Evolutionary conservation across 2,797 vertebrate species (phyloP).

Genomic region (Microctenopoma lineatum): DNA sequence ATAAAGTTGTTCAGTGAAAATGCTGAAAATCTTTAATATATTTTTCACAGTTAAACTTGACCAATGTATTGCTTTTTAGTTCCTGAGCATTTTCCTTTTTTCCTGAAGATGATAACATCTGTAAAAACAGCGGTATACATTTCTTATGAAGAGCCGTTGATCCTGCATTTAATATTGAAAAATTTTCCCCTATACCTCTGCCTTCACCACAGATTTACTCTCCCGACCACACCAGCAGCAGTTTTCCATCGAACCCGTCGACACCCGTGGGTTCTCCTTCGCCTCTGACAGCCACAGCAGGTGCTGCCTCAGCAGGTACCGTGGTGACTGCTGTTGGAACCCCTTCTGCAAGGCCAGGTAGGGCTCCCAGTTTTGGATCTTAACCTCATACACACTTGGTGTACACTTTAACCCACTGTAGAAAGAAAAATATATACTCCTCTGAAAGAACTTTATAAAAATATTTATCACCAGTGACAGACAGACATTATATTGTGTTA

Average conservation of each 20-base stretch:
- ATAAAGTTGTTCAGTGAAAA: too few species aligned
- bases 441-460: conserved; percentile 16
- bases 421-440: neutral
- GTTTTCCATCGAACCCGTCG: conserved; percentile 98
- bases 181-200: conserved; percentile 47
- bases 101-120: conserved; percentile 56
- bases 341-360: conserved; percentile 80
- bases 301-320: conserved; percentile 76
- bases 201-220: conserved; percentile 92
- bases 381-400: conserved; percentile 26
- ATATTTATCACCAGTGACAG: neutral
- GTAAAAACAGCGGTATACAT: conserved; percentile 23
- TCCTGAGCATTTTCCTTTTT: conserved; percentile 67
- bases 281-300: conserved; percentile 90
- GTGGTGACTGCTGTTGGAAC: conserved; percentile 73
- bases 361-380: conserved; percentile 31
- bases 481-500: conserved; percentile 10
- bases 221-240: conserved; percentile 99
- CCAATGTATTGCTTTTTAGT: too few species aligned
- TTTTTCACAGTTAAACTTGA: too few species aligned
- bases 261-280: conserved; percentile 98
- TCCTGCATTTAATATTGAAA: conserved; percentile 39
- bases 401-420: neutral
- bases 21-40: too few species aligned
- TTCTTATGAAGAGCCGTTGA: conserved; percentile 13